These are phyloP conservation scores for Acrobasis suavella DNA, from an alignment of 2,888 invertebrate genomes.

Conservation along the genomic window DNA sequence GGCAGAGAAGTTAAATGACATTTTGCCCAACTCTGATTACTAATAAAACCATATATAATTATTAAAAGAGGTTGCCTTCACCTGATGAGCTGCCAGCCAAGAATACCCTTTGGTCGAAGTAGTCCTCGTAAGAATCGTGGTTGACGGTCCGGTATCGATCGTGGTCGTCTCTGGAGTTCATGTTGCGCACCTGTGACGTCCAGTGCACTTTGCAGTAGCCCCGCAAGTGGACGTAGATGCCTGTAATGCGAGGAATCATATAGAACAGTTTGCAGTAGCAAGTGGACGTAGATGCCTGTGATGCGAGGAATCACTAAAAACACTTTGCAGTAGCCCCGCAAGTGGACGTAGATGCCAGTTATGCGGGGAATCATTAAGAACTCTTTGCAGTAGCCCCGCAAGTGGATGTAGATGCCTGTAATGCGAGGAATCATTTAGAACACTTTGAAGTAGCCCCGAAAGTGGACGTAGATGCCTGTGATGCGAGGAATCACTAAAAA, in stretches of 20 bases:
- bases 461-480: no score
- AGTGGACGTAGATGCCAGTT: slow-evolving; percentile 75
- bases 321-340: slow-evolving; percentile 77
- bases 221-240: slow-evolving; percentile 74
- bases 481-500: no score
- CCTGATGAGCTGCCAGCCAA: slow-evolving; percentile 73
- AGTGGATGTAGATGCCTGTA: slow-evolving; percentile 75
- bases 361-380: slow-evolving; percentile 13
- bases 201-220: slow-evolving; percentile 80
- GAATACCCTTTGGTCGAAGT: slow-evolving; percentile 66
- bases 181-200: slow-evolving; percentile 55
- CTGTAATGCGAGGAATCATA: slow-evolving; percentile 45
- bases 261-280: neutral
- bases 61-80: slow-evolving; percentile 34
- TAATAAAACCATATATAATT: no score
- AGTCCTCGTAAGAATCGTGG: slow-evolving; percentile 79
- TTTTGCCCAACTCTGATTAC: no score
- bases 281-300: no score
- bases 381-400: slow-evolving; percentile 76
- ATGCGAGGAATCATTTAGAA: slow-evolving; percentile 14
- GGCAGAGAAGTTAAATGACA: no score
- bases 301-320: no score
- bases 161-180: slow-evolving; percentile 44
- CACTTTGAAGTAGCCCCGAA: slow-evolving; percentile 41
- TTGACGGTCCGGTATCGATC: slow-evolving; percentile 42